These are phyloP conservation scores for Dioctria linearis DNA, from an alignment of 2,888 invertebrate genomes.

Conservation along the genomic window DNA sequence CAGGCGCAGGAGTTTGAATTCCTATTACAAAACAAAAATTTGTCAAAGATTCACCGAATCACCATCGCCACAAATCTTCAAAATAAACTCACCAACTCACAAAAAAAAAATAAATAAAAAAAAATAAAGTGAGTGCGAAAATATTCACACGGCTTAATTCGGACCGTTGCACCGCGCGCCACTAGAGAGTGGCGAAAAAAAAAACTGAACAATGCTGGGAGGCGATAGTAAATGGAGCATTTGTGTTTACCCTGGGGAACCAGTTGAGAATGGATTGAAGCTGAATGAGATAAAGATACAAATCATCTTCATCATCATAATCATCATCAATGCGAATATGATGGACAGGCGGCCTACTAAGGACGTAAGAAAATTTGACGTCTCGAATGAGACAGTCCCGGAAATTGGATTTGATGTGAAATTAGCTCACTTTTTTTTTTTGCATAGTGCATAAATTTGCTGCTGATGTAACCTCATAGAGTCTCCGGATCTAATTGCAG, in stretches of 20 bases:
- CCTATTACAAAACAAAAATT: conserved; percentile 5
- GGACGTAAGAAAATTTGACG: conserved; percentile 1
- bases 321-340: too few species aligned
- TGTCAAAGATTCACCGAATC: background rate
- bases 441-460: background rate
- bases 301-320: too few species aligned
- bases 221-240: too few species aligned
- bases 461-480: background rate
- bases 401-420: conserved; percentile 13
- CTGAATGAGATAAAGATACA: too few species aligned
- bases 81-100: background rate
- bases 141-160: too few species aligned
- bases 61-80: background rate
- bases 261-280: too few species aligned
- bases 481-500: too few species aligned
- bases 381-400: conserved; percentile 3
- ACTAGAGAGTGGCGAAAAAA: too few species aligned
- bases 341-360: background rate
- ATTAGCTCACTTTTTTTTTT: conserved; percentile 8
- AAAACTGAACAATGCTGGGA: too few species aligned
- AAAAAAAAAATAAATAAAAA: background rate
- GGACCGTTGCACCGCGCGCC: too few species aligned
- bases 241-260: too few species aligned
- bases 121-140: too few species aligned
- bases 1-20: background rate